Percentiles rank a stretch among this genome's conserved stretches.
These are phyloP conservation scores for Cyprinodon brontotheroides DNA, from an alignment of 2,113 vertebrate genomes.

Conservation along the genomic window DNA sequence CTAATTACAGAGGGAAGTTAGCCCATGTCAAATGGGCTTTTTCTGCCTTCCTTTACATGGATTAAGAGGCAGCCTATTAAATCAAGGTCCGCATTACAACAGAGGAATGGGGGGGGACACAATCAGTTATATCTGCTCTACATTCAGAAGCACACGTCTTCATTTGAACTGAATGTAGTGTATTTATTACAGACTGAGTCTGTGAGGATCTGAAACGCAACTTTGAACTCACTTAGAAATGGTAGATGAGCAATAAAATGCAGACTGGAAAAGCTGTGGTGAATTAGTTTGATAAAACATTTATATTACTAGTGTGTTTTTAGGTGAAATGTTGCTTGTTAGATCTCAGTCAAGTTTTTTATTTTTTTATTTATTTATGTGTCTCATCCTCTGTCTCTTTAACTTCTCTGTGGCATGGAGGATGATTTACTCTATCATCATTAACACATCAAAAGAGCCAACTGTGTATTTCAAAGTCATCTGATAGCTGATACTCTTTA, in stretches of 20 bases:
- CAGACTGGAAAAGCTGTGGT: conserved; percentile 27
- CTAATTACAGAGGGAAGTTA: conserved; percentile 75
- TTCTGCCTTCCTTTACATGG: conserved; percentile 69
- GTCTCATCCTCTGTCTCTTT: not conserved
- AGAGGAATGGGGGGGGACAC: conserved; percentile 30
- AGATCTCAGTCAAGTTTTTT: conserved; percentile 7
- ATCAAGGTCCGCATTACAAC: conserved; percentile 49
- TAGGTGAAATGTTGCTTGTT: conserved; percentile 6
- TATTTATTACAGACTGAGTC: conserved; percentile 33
- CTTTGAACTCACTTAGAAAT: conserved; percentile 43
- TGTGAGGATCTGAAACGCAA: conserved; percentile 28
- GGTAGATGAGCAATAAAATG: conserved; percentile 40
- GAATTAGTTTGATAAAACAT: conserved; percentile 8
- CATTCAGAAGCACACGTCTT: conserved; percentile 32
- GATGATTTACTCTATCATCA: conserved; percentile 71
- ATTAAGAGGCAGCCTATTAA: conserved; percentile 74
- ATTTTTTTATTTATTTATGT: conserved; percentile 6
- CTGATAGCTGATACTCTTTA: conserved; percentile 76
- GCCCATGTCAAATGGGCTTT: conserved; percentile 73
- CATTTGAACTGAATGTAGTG: conserved; percentile 45
- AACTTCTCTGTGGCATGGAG: conserved; percentile 32
- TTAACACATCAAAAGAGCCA: conserved; percentile 74
- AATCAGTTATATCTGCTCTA: conserved; percentile 56
- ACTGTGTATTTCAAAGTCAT: conserved; percentile 76
- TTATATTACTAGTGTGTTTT: conserved; percentile 12